Evolutionary conservation across 2,797 vertebrate species (phyloP).

Genomic region (Bovichtus variegatus): DNA sequence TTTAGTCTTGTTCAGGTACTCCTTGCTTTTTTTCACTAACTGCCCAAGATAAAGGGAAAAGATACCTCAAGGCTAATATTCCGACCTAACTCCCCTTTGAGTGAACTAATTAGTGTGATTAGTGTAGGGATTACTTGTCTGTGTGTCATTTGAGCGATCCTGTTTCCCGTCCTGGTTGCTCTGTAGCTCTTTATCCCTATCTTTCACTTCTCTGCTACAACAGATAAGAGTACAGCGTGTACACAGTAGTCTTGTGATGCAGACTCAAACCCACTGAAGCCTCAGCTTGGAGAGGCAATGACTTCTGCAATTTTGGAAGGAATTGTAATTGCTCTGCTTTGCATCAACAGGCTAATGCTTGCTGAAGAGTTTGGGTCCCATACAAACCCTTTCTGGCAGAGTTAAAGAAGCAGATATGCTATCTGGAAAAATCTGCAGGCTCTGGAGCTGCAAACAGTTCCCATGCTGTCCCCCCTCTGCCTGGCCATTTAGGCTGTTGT

Average conservation of each 20-base stretch:
- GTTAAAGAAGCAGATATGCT: constrained; percentile 73
- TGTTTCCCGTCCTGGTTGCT: constrained; percentile 55
- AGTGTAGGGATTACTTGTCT: constrained; percentile 68
- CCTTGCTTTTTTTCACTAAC: constrained; percentile 5
- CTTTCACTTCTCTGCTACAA: constrained; percentile 42
- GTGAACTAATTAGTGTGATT: constrained; percentile 73
- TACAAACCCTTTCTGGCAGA: constrained; percentile 51
- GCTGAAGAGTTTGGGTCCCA: constrained; percentile 55
- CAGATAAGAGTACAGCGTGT: constrained; percentile 64
- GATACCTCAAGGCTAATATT: constrained; percentile 54
- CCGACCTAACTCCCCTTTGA: constrained; percentile 42
- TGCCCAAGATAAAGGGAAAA: constrained; percentile 49
- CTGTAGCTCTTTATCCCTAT: constrained; percentile 64
- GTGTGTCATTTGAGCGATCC: constrained; percentile 59
- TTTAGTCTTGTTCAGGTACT: not conserved
- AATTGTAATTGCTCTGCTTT: constrained; percentile 71
- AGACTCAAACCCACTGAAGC: constrained; percentile 33
- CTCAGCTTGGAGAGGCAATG: constrained; percentile 33
- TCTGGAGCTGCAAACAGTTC: constrained; percentile 66
- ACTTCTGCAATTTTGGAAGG: constrained; percentile 46
- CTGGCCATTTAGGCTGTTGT: constrained; percentile 55
- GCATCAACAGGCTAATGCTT: constrained; percentile 63
- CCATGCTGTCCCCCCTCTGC: constrained; percentile 57
- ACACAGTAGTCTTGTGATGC: constrained; percentile 51
- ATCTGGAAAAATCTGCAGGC: constrained; percentile 76